Conservation (phyloP, 2,888 invertebrate species). For the Nebria brevicollis region DNA sequence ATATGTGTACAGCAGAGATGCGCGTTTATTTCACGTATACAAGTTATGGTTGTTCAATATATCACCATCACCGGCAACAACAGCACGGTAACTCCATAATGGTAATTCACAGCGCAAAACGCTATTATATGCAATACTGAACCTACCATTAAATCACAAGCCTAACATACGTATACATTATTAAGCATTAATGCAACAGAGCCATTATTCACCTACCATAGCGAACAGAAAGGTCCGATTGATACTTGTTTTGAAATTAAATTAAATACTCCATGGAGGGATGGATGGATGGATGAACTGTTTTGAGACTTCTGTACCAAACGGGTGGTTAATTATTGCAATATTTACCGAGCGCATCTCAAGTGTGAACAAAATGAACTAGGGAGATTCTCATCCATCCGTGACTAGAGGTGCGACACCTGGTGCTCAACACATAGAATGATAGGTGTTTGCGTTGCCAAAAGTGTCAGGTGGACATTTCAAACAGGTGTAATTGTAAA, state of each 20-base stretch:
- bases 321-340: neutral
- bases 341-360: neutral
- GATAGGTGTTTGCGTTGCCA: neutral
- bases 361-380: neutral
- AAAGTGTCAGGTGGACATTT: neutral
- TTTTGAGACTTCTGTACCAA: too few species aligned
- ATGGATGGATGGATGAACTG: too few species aligned
- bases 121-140: neutral
- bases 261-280: too few species aligned
- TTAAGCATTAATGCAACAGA: neutral
- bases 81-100: conserved; percentile 10
- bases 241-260: too few species aligned
- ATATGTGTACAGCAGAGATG: conserved; percentile 3
- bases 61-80: conserved; percentile 31
- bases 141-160: neutral
- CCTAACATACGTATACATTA: neutral
- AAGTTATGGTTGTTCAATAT: conserved; percentile 29
- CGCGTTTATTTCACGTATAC: conserved; percentile 26
- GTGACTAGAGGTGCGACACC: neutral
- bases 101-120: conserved; percentile 37
- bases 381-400: neutral
- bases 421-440: neutral
- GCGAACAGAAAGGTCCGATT: too few species aligned
- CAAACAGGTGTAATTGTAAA: neutral
- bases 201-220: neutral